Evolutionary conservation across 2,113 vertebrate species (phyloP), one percentile per base, ranked within the genome.

Genomic region (Spea multiplicata): DNA sequence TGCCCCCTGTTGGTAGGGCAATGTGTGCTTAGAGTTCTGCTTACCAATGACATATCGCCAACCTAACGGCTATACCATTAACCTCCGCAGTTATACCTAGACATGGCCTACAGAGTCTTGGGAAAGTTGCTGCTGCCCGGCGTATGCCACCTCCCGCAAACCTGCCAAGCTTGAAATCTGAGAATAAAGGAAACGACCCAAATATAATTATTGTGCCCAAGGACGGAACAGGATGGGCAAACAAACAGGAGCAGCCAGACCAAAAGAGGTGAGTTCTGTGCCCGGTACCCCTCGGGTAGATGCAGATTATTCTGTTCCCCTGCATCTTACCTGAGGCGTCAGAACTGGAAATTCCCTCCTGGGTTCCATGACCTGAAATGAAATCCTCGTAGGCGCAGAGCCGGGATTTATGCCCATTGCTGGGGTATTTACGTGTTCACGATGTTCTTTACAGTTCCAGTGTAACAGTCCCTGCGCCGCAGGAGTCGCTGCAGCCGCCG

Each of bases 21-120:
- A 30, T 30, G 30, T 30, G 30, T 30, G 2, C 30, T 30, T 30
- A 30, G n/a, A n/a, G 1, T 30, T 30, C 30, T 30, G 30, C 30
- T 30, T 30, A 30, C 30, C 30, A 30, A 30, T 30, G 30, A 2
- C 30, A 2, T 30, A 30, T 30, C 30, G 2, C 30, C 30, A 30
- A 30, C 30, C 30, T 30, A 30, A 30, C 30, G 30, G 30, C 30
- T 30, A 30, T 30, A 30, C 30, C 30, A 30, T 30, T 30, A 30
- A 30, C 74, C 52, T 73, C 49, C 0, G 3, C 84, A 97, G 95
- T 94, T 95, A 94, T 96, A 95, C 94, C 96, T 86, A 94, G 97
- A 95, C 97, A 99, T 99, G 97, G 97, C 95, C 95, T 99, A 87
- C 97, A 99, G 91, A 99, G 96, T 98, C 97, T 99, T 81, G 97